Conservation (phyloP, 2,888 invertebrate genomes). For the Spicauda simplicius region DNA sequence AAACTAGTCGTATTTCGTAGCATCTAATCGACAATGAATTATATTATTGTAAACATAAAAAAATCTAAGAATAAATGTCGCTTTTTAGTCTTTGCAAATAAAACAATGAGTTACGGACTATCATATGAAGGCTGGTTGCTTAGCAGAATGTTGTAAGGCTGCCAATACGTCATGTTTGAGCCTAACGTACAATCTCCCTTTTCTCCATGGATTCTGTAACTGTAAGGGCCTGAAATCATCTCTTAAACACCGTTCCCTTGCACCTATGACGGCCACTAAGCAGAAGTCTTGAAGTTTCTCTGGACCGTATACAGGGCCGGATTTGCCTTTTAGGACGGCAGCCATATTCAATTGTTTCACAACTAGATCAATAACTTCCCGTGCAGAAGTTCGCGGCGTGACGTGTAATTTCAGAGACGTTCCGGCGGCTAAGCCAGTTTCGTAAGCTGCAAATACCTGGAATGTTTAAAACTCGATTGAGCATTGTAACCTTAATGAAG, state of each 20-base stretch:
- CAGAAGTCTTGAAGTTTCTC: slow-evolving; percentile 95
- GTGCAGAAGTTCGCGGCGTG: slow-evolving; percentile 95
- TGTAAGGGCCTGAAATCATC: slow-evolving; percentile 97
- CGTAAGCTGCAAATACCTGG: slow-evolving; percentile 98
- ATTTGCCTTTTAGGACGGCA: slow-evolving; percentile 92
- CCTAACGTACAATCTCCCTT: slow-evolving; percentile 96
- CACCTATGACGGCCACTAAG: slow-evolving; percentile 97
- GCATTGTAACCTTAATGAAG: background rate
- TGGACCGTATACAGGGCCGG: slow-evolving; percentile 93
- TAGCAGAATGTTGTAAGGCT: slow-evolving; percentile 94
- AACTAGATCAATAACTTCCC: slow-evolving; percentile 97
- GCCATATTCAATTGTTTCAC: slow-evolving; percentile 98
- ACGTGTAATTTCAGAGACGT: slow-evolving; percentile 97
- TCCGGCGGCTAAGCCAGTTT: slow-evolving; percentile 96
- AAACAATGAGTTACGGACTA: slow-evolving; percentile 39
- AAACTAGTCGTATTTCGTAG: slow-evolving; percentile 47
- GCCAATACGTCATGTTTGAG: slow-evolving; percentile 95
- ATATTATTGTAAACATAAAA: slow-evolving; percentile 29
- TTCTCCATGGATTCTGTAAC: slow-evolving; percentile 98
- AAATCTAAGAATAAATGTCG: slow-evolving; percentile 16
- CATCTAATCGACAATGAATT: slow-evolving; percentile 35
- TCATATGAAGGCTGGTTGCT: slow-evolving; percentile 89
- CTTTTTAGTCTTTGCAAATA: slow-evolving; percentile 2
- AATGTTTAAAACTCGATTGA: slow-evolving; percentile 49
- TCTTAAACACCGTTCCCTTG: slow-evolving; percentile 95